A percentile compares a stretch with the other conserved stretches of the same genome.
phyloP scores from a whole-genome alignment of 2,797 vertebrate genomes.

The Periparus ater region DNA sequence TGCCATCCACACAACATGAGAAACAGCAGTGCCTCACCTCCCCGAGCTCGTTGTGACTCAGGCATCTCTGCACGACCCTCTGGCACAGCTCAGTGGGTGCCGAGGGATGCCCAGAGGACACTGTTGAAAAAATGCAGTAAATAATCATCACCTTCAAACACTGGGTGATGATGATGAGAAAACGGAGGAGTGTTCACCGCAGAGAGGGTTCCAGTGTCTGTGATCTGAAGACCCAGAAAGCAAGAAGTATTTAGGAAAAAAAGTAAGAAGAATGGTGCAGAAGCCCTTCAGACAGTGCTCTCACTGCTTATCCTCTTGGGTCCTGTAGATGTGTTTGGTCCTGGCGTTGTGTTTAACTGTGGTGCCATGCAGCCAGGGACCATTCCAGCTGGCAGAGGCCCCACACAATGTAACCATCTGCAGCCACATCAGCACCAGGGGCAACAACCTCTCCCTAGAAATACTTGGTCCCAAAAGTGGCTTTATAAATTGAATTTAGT shows the following conservation, averaged over 20 bases:
- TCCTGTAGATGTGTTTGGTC: not conserved
- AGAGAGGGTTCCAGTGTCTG: not conserved
- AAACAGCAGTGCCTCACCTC: not conserved
- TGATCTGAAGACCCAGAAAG: not conserved
- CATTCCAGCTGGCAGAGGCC: no score
- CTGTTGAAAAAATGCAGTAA: not conserved
- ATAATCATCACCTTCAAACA: not conserved
- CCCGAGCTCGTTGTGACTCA: rapidly evolving
- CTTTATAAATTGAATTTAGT: not conserved
- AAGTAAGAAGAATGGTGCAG: not conserved
- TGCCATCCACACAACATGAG: rapidly evolving
- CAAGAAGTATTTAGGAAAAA: not conserved
- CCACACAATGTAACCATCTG: rapidly evolving
- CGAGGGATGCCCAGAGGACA: not conserved
- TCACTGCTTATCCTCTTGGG: not conserved
- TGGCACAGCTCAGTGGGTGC: rapidly evolving
- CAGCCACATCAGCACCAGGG: not conserved
- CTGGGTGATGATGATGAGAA: not conserved
- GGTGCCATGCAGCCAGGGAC: not conserved
- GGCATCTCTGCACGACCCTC: rapidly evolving
- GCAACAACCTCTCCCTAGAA: not conserved
- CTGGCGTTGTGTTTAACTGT: rapidly evolving
- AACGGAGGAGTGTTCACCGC: rapidly evolving
- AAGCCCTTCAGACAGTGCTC: not conserved
- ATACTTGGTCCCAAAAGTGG: not conserved